Evolutionary conservation across 2,113 vertebrate species (phyloP).

Genomic region (Calyptommatus sinebrachiatus): DNA sequence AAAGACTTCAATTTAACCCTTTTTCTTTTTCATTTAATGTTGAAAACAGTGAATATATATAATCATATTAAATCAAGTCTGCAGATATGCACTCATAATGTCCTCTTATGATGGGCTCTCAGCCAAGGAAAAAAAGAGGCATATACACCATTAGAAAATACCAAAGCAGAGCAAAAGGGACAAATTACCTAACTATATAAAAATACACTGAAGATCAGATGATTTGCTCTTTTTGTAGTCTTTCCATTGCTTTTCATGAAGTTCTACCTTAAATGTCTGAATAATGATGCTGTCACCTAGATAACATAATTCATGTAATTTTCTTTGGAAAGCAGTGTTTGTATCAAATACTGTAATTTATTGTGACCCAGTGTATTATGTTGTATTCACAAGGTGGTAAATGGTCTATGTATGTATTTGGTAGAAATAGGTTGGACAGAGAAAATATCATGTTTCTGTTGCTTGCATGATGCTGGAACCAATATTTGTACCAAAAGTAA

Average conservation of each 20-base stretch:
- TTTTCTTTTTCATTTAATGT: neutral
- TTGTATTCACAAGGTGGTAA: constrained; percentile 11
- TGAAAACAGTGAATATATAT: neutral
- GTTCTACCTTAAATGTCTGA: constrained; percentile 1
- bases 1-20: neutral
- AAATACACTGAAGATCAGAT: constrained; percentile 26
- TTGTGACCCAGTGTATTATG: neutral
- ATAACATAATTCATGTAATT: constrained; percentile 13
- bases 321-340: neutral
- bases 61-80: neutral
- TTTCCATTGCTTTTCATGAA: constrained; percentile 5
- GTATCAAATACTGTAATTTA: neutral
- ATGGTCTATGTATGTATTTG: neutral
- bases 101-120: neutral
- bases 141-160: too few species aligned
- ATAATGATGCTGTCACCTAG: neutral
- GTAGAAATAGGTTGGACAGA: neutral
- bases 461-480: neutral
- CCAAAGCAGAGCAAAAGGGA: too few species aligned
- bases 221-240: neutral
- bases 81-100: neutral
- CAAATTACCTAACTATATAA: constrained; percentile 8
- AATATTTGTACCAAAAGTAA: neutral
- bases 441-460: neutral
- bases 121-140: neutral